phyloP scores from a whole-genome alignment of 2,113 vertebrate species.

The Neofelis nebulosa region DNA sequence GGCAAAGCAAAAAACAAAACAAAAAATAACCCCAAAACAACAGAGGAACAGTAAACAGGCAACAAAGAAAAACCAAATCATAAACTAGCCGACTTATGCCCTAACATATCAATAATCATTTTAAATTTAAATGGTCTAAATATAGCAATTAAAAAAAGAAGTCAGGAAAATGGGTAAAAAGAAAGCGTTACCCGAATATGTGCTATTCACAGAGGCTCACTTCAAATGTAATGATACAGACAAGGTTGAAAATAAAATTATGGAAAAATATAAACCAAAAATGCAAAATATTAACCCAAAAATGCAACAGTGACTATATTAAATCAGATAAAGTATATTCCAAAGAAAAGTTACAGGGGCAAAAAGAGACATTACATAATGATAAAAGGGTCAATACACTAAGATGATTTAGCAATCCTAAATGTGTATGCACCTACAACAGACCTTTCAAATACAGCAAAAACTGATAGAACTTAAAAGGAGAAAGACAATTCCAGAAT shows the following conservation, averaged over 20 bases:
- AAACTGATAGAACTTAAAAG: neutral
- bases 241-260: constrained; percentile 6
- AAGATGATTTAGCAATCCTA: neutral
- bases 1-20: neutral
- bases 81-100: neutral
- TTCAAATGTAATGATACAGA: neutral
- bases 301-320: neutral
- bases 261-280: neutral
- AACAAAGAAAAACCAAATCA: neutral
- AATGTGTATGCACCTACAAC: neutral
- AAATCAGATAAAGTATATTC: neutral
- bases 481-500: neutral
- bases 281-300: neutral
- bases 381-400: neutral
- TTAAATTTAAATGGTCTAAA: neutral
- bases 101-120: neutral
- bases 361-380: neutral
- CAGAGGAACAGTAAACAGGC: neutral
- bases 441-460: neutral
- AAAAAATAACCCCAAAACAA: neutral
- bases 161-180: neutral
- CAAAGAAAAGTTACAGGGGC: neutral
- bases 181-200: neutral
- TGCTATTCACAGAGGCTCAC: neutral
- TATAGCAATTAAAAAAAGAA: neutral